A percentile compares a stretch with the other conserved stretches of the same genome.
Evolutionary conservation across 2,888 invertebrate genomes (phyloP).

Genomic region (Pheosia gnoma): DNA sequence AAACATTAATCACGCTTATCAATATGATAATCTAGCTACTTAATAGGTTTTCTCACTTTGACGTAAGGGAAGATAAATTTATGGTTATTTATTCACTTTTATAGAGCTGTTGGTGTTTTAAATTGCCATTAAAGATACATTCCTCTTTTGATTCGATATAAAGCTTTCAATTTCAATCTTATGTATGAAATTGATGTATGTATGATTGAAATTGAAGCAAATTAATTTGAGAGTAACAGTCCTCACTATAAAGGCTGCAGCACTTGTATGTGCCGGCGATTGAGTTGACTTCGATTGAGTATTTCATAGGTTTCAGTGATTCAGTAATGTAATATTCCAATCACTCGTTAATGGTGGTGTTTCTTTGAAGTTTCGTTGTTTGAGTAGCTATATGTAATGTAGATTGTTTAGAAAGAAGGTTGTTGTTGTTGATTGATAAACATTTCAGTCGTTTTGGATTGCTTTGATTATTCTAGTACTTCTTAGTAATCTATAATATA

Average conservation of each 20-base stretch:
- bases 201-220: no score
- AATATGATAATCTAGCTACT: neutral
- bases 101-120: no score
- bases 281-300: neutral
- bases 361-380: neutral
- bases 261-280: neutral
- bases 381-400: neutral
- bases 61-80: neutral
- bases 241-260: neutral
- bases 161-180: no score
- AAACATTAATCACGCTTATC: neutral
- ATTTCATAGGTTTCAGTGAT: neutral
- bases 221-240: neutral
- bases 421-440: neutral
- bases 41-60: neutral
- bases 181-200: no score
- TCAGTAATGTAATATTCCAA: neutral
- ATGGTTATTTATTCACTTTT: neutral
- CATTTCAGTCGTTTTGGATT: neutral
- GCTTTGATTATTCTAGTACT: no score
- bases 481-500: no score
- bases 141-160: no score
- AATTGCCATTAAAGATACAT: no score
- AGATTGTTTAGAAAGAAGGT: neutral
- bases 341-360: neutral